Conservation (phyloP, 2,888 invertebrate species). For the Trissoscelio sp. region DNA sequence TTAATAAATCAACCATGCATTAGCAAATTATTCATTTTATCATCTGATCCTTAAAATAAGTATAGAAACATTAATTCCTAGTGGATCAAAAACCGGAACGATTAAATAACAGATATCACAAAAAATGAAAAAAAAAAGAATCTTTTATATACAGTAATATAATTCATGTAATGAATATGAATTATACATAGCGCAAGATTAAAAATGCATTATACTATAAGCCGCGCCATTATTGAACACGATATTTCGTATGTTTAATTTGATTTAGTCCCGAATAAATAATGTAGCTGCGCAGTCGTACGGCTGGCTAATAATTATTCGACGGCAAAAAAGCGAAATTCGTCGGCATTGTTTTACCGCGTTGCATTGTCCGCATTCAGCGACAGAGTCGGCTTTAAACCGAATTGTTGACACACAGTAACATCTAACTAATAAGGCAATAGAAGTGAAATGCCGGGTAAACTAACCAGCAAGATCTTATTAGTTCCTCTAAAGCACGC, state of each 20-base stretch:
- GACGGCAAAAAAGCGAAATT: constrained; percentile 15
- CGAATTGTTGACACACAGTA: constrained; percentile 46
- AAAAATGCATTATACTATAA: constrained; percentile 27
- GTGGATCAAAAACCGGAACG: no score
- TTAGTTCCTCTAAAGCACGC: constrained; percentile 61
- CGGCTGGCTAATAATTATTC: constrained; percentile 3
- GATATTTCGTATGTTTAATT: constrained; percentile 31
- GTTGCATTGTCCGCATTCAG: constrained; percentile 24
- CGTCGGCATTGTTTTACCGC: constrained; percentile 21
- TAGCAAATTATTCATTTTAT: no score
- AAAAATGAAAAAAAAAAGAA: no score
- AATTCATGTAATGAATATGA: neutral
- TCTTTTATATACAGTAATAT: no score
- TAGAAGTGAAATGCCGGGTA: constrained; percentile 49
- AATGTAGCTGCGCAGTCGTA: neutral
- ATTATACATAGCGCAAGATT: constrained; percentile 10
- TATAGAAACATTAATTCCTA: no score
- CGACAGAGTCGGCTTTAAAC: constrained; percentile 11
- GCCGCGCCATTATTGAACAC: constrained; percentile 1
- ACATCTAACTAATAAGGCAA: constrained; percentile 53
- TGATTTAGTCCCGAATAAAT: constrained; percentile 4
- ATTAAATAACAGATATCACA: no score
- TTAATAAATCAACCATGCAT: no score
- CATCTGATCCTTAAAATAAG: no score
- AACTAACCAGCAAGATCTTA: constrained; percentile 62